phyloP scores from a whole-genome alignment of 2,888 invertebrate species.

The Alentia gelatinosa region DNA sequence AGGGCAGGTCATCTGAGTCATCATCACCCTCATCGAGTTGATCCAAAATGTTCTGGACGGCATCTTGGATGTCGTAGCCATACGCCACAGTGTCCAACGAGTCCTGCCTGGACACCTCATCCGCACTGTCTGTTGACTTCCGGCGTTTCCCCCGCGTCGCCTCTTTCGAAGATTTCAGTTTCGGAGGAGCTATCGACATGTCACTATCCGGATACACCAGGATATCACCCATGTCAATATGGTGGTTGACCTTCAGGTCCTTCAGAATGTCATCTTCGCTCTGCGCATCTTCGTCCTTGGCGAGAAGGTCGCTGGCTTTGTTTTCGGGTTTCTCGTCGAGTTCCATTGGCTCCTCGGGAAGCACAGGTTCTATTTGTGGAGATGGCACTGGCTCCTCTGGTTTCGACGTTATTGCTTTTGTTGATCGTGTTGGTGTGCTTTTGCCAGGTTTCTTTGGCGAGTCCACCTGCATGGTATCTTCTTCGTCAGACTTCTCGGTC shows the following conservation, averaged over 20 bases:
- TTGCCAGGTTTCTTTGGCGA: not conserved
- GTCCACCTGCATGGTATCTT: not conserved
- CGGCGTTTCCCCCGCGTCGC: not conserved
- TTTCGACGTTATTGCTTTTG: not conserved
- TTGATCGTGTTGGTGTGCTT: not conserved
- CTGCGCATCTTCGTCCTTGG: slow-evolving; percentile 19
- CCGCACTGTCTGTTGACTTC: not conserved
- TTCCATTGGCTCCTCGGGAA: not conserved
- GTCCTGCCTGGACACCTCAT: not conserved
- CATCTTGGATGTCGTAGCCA: slow-evolving; percentile 38
- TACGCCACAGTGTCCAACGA: slow-evolving; percentile 30
- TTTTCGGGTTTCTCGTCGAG: not conserved
- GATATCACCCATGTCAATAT: slow-evolving; percentile 47
- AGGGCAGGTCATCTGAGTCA: slow-evolving; percentile 18
- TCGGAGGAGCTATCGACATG: slow-evolving; percentile 34
- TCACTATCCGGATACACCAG: slow-evolving; percentile 11
- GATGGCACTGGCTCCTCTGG: not conserved
- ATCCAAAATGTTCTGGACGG: slow-evolving; percentile 29
- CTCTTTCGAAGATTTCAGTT: not conserved
- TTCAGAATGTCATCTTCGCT: slow-evolving; percentile 22
- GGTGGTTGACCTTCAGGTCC: slow-evolving; percentile 10
- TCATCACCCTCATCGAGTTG: slow-evolving; percentile 33
- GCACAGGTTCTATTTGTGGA: not conserved
- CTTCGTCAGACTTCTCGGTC: not conserved
- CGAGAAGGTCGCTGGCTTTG: not conserved